phyloP scores from a whole-genome alignment of 2,888 invertebrate species.

The Hirtodrosophila confusa region DNA sequence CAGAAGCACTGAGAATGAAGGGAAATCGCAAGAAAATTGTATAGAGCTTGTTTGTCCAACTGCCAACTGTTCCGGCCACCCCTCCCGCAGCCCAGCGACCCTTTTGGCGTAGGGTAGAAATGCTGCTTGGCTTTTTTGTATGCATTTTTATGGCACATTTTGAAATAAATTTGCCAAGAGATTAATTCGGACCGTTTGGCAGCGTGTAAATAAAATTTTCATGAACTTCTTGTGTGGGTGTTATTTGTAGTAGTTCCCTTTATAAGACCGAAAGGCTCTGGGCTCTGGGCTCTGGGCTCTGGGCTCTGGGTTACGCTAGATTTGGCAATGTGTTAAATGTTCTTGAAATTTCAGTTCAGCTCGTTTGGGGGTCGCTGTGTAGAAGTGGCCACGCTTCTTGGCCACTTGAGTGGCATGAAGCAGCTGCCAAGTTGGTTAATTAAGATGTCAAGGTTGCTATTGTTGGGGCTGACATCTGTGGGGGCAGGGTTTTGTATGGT shows the following conservation, averaged over 20 bases:
- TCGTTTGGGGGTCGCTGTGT: constrained; percentile 17
- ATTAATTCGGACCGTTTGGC: constrained; percentile 80
- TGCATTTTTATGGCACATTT: constrained; percentile 80
- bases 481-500: neutral
- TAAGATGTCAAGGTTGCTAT: constrained; percentile 72
- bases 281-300: too few relatives aligned
- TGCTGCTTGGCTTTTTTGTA: constrained; percentile 46
- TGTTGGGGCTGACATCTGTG: constrained; percentile 15
- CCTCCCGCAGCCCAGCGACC: constrained; percentile 2
- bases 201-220: constrained; percentile 78
- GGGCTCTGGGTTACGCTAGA: constrained; percentile 67
- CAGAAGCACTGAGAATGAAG: neutral
- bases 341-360: constrained; percentile 67
- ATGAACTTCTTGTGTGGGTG: constrained; percentile 69
- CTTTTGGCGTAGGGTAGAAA: constrained; percentile 22
- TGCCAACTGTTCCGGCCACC: constrained; percentile 4
- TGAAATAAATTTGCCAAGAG: constrained; percentile 78
- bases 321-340: constrained; percentile 79
- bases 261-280: constrained; percentile 3
- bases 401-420: constrained; percentile 65
- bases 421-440: constrained; percentile 70
- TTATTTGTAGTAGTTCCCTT: constrained; percentile 26
- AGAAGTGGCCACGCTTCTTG: constrained; percentile 53
- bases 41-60: constrained; percentile 71
- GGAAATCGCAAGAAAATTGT: constrained; percentile 55